Evolutionary conservation across 2,888 invertebrate genomes (phyloP), one percentile per base, ranked within the genome.

Genomic region (Pterostichus niger): DNA sequence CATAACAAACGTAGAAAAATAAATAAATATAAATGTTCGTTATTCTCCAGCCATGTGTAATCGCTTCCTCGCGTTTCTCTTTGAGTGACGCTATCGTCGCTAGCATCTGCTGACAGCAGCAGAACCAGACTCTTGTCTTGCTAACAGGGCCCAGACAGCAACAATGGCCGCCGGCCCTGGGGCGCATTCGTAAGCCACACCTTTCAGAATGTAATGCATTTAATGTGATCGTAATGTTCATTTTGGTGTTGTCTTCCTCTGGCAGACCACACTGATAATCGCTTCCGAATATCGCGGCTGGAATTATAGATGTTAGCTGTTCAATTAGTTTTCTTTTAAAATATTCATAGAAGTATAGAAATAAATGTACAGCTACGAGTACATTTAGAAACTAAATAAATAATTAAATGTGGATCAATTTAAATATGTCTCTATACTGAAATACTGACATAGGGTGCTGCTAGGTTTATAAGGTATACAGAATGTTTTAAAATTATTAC

Each of bases 121-220:
- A 35, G 13, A 15, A 6, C 9, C 40, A 6, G 13, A 9, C 7
- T 15, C 54, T 54, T 15, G n/a, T 33, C 33, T 52, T 75, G 52
- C 75, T 87, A 87, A 87, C 86, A 86, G 61, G 83, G 81, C 85
- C 56, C 44, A 86, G 87, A 87, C 87, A 87, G 84, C 84, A 83
- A 86, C 86, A 87, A 87, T 86, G 85, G 84, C 85, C 85, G 84
- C 24, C 78, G 54, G 52, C 17, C 44, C 44, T 84, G 84, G 86
- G 85, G 84, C 86, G 87, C 54, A 87, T 87, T 87, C 86, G 87
- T 87, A 87, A 88, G 86, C 87, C 88, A 88, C 88, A 88, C 88
- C 88, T 88, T 87, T 88, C 86, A 88, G 86, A 87, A 86, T 87
- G 87, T 87, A 87, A 86, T 87, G 87, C 87, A 87, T 88, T 87